Conservation (phyloP, 2,888 invertebrate genomes). For the Craniophora ligustri region DNA sequence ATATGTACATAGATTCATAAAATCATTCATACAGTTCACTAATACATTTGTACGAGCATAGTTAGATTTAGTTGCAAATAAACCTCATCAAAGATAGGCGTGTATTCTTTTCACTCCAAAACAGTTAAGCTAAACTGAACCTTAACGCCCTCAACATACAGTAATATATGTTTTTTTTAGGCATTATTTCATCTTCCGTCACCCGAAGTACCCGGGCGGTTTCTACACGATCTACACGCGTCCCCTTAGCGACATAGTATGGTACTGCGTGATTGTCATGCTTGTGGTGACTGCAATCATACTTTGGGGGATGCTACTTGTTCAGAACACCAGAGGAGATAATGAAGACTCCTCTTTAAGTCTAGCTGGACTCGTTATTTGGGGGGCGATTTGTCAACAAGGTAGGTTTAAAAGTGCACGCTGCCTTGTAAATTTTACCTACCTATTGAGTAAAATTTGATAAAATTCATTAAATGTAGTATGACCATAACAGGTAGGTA, state of each 20-base stretch:
- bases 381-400: constrained; percentile 84
- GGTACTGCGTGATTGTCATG: constrained; percentile 83
- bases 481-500: no score
- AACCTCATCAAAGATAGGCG: no score
- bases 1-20: no score
- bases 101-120: no score
- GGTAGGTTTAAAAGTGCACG: constrained; percentile 59
- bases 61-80: no score
- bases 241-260: constrained; percentile 89
- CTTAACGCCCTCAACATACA: neutral
- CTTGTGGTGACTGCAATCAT: constrained; percentile 63
- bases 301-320: constrained; percentile 64
- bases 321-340: constrained; percentile 54
- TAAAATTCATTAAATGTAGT: no score
- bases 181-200: constrained; percentile 91
- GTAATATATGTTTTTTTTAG: constrained; percentile 67
- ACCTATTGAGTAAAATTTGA: no score
- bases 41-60: no score
- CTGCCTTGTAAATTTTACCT: neutral
- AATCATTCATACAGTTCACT: no score
- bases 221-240: constrained; percentile 90
- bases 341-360: constrained; percentile 78
- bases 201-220: constrained; percentile 89
- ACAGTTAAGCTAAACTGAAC: no score
- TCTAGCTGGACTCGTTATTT: constrained; percentile 78